Base-by-base conservation (phyloP, 2,113 vertebrate species). In the Microtus montanus region DNA sequence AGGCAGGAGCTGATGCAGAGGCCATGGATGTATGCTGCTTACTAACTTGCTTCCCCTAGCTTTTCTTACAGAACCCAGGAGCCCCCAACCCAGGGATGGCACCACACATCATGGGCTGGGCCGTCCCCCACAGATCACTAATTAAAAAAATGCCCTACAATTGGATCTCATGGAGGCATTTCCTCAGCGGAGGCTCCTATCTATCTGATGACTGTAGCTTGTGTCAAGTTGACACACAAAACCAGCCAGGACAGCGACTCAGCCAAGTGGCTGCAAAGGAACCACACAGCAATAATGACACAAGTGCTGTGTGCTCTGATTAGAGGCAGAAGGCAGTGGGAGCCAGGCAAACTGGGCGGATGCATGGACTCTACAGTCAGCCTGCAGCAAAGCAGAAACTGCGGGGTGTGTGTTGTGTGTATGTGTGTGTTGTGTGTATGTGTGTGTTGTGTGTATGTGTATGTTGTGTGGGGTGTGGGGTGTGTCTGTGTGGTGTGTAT, bases 211-310 rank as follows among this genome's bases (percentile, higher is more conserved):
- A n/a, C 15, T 70, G 14, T 8, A n/a, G 68, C 68, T 35, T 71
- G 70, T 71, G 17, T 71, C 70, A 71, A 71, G 70, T 38, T 71
- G 35, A 38, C 35, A 22, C 68, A 70, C 8, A 73, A n/a, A 71
- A 71, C 35, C 19, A 71, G 35, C 35, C 7, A 71, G 70, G 8
- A 3, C 70, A 73, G 70, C 10, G 9, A 35, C 8, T 58, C 35
- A 7, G 19, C 28, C 5, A 44, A 10, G 3, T 2, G 73, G 10
- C 1, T 0, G 20, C 0, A 20, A 22, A 13, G 0, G n/a, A 1
- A 1, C 38, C 5, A 22, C 5, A 20, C 15, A 64, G 26, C 49
- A 8, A 33, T 20, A 33, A 20, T 0, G 54, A 26, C 0, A 5
- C 15, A 14, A 19, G 26, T 3, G 30, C 30, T 1, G 2, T 17